phyloP scores from a whole-genome alignment of 2,797 vertebrate genomes.

The Neostethus bicornis region DNA sequence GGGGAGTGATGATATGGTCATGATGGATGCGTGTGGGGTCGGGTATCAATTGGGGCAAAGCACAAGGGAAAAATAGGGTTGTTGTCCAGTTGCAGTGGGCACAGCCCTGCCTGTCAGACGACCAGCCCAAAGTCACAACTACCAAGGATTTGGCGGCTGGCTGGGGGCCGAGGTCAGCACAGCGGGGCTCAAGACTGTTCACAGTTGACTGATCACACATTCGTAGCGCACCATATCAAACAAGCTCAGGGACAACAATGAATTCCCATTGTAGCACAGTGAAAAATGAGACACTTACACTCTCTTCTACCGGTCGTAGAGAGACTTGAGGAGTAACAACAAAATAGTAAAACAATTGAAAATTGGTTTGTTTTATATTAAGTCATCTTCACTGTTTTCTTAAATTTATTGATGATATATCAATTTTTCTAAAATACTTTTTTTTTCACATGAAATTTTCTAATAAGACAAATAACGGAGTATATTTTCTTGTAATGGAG shows the following conservation, averaged over 20 bases:
- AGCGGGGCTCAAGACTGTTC: slow-evolving; percentile 71
- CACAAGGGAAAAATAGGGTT: slow-evolving; percentile 74
- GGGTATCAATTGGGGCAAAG: slow-evolving; percentile 80
- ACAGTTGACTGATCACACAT: slow-evolving; percentile 80
- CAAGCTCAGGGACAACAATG: slow-evolving; percentile 65
- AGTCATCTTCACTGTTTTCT: slow-evolving; percentile 12
- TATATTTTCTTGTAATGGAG: background rate
- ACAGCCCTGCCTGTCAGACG: slow-evolving; percentile 78
- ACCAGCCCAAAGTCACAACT: slow-evolving; percentile 79
- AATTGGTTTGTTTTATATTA: slow-evolving; percentile 1
- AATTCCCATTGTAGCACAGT: slow-evolving; percentile 59
- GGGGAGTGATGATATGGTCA: slow-evolving; percentile 75
- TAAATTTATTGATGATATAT: slow-evolving; percentile 1
- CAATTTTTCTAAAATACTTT: background rate
- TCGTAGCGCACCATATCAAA: slow-evolving; percentile 66
- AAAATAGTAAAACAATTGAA: slow-evolving; percentile 3
- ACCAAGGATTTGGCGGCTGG: slow-evolving; percentile 76
- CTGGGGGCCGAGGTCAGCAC: slow-evolving; percentile 84
- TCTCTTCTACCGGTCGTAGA: slow-evolving; percentile 30
- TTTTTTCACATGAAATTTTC: background rate
- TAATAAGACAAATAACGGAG: background rate
- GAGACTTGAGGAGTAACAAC: slow-evolving; percentile 15
- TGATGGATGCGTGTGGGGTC: slow-evolving; percentile 83
- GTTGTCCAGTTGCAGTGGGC: slow-evolving; percentile 70
- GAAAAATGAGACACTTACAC: slow-evolving; percentile 39